Evolutionary conservation across 2,888 invertebrate species (phyloP), one percentile per base, ranked within the genome.

Genomic region (Anagyrus pseudococci): DNA sequence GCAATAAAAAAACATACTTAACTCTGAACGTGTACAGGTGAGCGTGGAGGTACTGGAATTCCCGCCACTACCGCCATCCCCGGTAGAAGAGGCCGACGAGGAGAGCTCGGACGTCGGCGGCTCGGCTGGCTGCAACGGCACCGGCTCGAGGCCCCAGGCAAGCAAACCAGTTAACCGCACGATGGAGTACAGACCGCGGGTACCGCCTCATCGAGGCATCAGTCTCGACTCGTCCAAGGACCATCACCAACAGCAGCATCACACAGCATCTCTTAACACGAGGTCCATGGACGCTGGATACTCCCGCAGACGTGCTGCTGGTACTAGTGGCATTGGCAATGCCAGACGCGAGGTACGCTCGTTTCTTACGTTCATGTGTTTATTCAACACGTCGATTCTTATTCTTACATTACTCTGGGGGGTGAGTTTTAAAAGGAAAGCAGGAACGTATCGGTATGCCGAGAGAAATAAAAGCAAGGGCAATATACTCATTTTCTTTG

Each of bases 211-310:
- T 63, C 91, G 91, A 76, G 86, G 88, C 17, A 75, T 73, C 53
- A 70, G 74, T 55, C 72, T 76, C 64, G 80, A 80, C 52, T 73
- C 77, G 23, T 79, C 78, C 60, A 58, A 55, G 41, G 78, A 40
- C 19, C 78, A 81, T 68, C 77, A 81, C 67, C 77, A 78, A 60
- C 78, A 40, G 19, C 78, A 81, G 68, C 77, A 81, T 67, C 77
- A 78, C 60, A 75, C 86, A 37, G 74, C 87, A 46, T 91, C 92
- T 68, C 85, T 93, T 66, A 93, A 92, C 80, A 92, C 93, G 69
- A 86, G 93, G 73, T 93, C 93, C 7, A 93, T 93, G 89, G 93
- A 93, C 77, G 90, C 90, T 2, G 89, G 90, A 68, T 92, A 89
- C 75, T 88, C 71, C 64, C 72, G 80, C 71, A 67, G 77, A 63